phyloP scores from a whole-genome alignment of 2,888 invertebrate species.

The Mechanitis messenoides region DNA sequence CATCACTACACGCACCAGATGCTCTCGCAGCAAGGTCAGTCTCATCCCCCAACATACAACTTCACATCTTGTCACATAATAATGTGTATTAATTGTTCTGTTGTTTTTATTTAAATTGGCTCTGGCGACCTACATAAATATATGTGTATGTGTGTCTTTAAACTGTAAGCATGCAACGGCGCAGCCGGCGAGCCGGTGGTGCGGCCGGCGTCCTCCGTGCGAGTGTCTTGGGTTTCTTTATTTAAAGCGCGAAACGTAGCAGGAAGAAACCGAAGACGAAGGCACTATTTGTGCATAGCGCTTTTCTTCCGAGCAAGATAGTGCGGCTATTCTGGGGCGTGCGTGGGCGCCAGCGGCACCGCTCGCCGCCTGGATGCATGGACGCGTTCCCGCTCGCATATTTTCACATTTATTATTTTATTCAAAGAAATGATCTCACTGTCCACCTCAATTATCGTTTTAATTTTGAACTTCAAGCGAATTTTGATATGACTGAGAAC shows the following conservation, averaged over 20 bases:
- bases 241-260: slow-evolving; percentile 24
- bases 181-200: slow-evolving; percentile 33
- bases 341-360: slow-evolving; percentile 43
- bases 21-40: slow-evolving; percentile 85
- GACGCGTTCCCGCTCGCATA: slow-evolving; percentile 41
- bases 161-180: slow-evolving; percentile 23
- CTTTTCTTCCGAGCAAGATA: slow-evolving; percentile 64
- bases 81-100: slow-evolving; percentile 33
- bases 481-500: slow-evolving; percentile 37
- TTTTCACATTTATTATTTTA: slow-evolving; percentile 46
- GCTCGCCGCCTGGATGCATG: slow-evolving; percentile 40
- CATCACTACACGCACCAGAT: slow-evolving; percentile 87
- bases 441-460: slow-evolving; percentile 32
- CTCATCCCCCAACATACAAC: slow-evolving; percentile 9
- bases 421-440: slow-evolving; percentile 43
- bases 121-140: slow-evolving; percentile 28
- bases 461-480: slow-evolving; percentile 40
- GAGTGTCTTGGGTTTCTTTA: slow-evolving; percentile 43
- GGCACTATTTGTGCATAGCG: slow-evolving; percentile 68
- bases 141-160: slow-evolving; percentile 12
- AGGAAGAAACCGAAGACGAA: slow-evolving; percentile 56
- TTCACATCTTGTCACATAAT: slow-evolving; percentile 12
- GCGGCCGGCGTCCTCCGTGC: slow-evolving; percentile 46
- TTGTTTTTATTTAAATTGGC: slow-evolving; percentile 24
- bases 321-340: slow-evolving; percentile 66